Base-by-base conservation (phyloP, 2,113 vertebrate genomes). In the Microcebus jonahi region DNA sequence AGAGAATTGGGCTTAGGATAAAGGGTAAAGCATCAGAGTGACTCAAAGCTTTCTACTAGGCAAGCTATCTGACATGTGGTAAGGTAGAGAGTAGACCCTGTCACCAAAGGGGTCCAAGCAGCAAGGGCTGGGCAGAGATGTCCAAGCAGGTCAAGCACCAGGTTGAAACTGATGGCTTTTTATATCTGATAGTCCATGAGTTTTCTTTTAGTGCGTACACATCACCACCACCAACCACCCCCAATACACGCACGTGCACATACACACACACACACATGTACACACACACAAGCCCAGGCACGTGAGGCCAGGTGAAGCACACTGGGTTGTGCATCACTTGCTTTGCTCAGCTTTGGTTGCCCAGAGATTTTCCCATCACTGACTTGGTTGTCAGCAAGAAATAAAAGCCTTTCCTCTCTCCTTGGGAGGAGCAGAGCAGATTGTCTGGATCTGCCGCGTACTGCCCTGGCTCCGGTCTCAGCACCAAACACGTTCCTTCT, bases 381-480 rank as follows among this genome's bases (percentile, higher is more conserved):
- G 53, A 85, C 87, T 95, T 76, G 31, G 98, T 98, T 98, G 98
- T 98, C 96, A 98, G 97, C 98, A 97, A 98, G 55, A 98, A 98
- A 98, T 98, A 97, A 98, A 98, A 98, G 71, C 93, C 87, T 98
- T 98, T 97, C 98, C 96, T 94, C 90, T 96, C 98, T 98, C 98
- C 98, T 98, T 98, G 97, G 98, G 98, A 98, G 98, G 98, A 99
- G 98, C 91, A 23, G 97, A 99, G 98, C 99, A 99, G 98, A 99
- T 99, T 99, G 99, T 91, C 98, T 99, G 99, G 98, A 99, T 99
- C 98, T 97, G 98, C 98, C 97, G 97, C 97, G 95, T 97, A 98
- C 98, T 99, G 98, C 99, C 98, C 99, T 99, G 98, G 98, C 99
- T 99, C 98, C 97, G 53, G 97, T 99, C 98, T 99, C 98, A 97